A percentile compares a stretch with the other conserved stretches of the same genome.
Conservation (phyloP, 37 sponge, comb jelly and placozoan genomes). For the Bolinopsis microptera region DNA sequence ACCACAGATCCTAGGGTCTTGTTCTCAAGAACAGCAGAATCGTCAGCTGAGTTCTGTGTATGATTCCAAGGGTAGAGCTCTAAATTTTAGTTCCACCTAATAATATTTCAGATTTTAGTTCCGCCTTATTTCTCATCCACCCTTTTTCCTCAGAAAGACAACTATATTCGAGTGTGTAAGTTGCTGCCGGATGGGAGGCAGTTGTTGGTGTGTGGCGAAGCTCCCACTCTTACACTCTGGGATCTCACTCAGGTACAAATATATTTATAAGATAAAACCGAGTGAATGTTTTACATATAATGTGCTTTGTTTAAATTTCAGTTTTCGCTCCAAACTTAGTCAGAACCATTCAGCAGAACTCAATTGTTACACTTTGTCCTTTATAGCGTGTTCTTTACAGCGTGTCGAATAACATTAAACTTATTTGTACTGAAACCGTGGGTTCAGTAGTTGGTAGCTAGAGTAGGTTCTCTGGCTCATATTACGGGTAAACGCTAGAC, state of each 20-base stretch:
- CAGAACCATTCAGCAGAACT: too few relatives aligned
- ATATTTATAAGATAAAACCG: too few relatives aligned
- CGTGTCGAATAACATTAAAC: not conserved
- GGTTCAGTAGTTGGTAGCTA: not conserved
- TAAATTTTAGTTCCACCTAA: too few relatives aligned
- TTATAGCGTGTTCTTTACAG: too few relatives aligned
- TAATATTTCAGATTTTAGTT: not conserved
- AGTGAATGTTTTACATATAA: too few relatives aligned
- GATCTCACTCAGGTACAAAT: conserved; percentile 79
- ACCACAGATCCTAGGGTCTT: too few relatives aligned
- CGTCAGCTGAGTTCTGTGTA: not conserved
- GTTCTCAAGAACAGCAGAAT: not conserved
- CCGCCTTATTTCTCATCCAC: not conserved
- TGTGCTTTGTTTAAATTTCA: too few relatives aligned
- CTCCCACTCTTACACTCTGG: conserved; percentile 87
- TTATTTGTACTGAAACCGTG: not conserved
- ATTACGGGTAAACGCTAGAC: not conserved
- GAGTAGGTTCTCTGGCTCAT: not conserved
- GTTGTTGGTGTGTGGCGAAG: conserved; percentile 95
- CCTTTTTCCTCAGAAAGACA: conserved; percentile 71
- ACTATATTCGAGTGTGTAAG: conserved; percentile 95
- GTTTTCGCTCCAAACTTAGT: too few relatives aligned
- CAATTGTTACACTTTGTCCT: too few relatives aligned
- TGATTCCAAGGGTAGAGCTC: too few relatives aligned
- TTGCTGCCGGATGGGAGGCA: conserved; percentile 90